Percentiles rank a stretch among this genome's conserved stretches.
Evolutionary conservation across 2,113 vertebrate species (phyloP).

Genomic region (Scophthalmus maximus): DNA sequence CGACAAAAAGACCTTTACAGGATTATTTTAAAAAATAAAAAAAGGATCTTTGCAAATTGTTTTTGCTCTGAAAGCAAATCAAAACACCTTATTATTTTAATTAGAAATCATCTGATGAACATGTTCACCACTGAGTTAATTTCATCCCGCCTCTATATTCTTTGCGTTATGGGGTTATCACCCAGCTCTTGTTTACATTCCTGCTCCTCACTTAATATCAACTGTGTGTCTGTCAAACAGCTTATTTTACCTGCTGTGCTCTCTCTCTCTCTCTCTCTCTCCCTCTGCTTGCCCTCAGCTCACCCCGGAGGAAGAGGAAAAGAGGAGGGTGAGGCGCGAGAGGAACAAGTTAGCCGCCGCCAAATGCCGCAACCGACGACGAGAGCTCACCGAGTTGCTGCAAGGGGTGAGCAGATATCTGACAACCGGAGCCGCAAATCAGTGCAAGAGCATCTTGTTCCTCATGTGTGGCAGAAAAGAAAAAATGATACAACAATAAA

Average conservation of each 20-base stretch:
- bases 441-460: neutral
- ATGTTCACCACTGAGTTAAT: neutral
- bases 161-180: neutral
- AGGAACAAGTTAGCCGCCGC: slow-evolving; percentile 98
- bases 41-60: neutral
- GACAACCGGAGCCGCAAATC: neutral
- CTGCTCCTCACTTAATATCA: slow-evolving; percentile 18
- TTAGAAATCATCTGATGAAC: neutral
- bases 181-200: slow-evolving; percentile 20
- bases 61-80: neutral
- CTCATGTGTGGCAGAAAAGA: neutral
- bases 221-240: slow-evolving; percentile 14
- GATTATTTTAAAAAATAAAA: too few species aligned
- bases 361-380: slow-evolving; percentile 96
- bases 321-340: slow-evolving; percentile 94
- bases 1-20: neutral
- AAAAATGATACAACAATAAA: neutral
- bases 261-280: slow-evolving; percentile 38
- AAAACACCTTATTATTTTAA: neutral
- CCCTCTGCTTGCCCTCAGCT: slow-evolving; percentile 80
- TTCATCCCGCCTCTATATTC: neutral
- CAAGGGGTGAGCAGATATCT: slow-evolving; percentile 89
- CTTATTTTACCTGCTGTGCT: slow-evolving; percentile 32
- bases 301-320: slow-evolving; percentile 98
- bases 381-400: slow-evolving; percentile 97